These are phyloP conservation scores for Drosophila fulvimacula DNA, from an alignment of 2,888 invertebrate species.

Conservation along the genomic window DNA sequence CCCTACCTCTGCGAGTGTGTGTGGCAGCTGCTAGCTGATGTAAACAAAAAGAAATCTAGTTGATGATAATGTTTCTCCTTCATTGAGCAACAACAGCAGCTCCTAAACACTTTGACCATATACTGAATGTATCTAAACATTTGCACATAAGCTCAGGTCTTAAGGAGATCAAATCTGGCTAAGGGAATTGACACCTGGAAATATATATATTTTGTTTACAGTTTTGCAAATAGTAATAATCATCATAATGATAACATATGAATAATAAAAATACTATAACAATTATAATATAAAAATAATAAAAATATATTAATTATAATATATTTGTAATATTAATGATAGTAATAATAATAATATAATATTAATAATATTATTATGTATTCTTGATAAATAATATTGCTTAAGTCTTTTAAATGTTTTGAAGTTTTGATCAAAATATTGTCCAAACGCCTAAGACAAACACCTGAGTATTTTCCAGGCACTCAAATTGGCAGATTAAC, in stretches of 20 bases:
- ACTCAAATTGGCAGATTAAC: no score
- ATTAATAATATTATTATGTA: no score
- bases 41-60: constrained; percentile 30
- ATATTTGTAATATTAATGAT: not conserved
- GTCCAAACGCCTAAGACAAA: no score
- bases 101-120: constrained; percentile 16
- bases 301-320: not conserved
- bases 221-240: not conserved
- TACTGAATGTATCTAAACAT: constrained; percentile 4
- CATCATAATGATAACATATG: not conserved
- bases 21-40: constrained; percentile 36
- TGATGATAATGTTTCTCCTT: constrained; percentile 35
- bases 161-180: not conserved
- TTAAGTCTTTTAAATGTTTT: no score
- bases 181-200: not conserved
- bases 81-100: constrained; percentile 32
- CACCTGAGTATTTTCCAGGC: no score
- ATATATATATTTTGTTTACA: not conserved
- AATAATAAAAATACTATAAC: not conserved
- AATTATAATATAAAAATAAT: not conserved
- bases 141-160: constrained; percentile 10
- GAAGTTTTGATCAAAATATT: not conserved
- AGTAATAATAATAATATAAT: not conserved
- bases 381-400: no score
- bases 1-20: constrained; percentile 1